phyloP scores from a whole-genome alignment of 2,888 invertebrate species.

The Cetonia aurata region DNA sequence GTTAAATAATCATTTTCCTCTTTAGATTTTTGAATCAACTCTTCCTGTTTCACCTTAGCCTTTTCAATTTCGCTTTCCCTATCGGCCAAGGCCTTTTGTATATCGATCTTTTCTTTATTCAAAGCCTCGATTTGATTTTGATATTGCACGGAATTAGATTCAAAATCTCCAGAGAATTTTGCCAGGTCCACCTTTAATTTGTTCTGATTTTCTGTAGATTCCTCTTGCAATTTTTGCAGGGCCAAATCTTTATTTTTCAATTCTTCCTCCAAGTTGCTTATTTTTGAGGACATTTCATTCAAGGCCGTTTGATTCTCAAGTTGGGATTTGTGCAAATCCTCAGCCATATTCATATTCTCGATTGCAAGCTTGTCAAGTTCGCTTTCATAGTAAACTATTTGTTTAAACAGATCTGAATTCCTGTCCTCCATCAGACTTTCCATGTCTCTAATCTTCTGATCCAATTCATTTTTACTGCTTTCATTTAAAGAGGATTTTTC shows the following conservation, averaged over 20 bases:
- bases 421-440: constrained; percentile 43
- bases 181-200: constrained; percentile 39
- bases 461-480: constrained; percentile 52
- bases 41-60: not conserved
- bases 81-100: constrained; percentile 32
- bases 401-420: not conserved
- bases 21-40: constrained; percentile 19
- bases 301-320: constrained; percentile 41
- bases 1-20: not conserved
- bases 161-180: constrained; percentile 43
- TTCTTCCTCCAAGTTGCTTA: constrained; percentile 58
- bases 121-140: constrained; percentile 44
- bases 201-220: constrained; percentile 39
- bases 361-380: constrained; percentile 42
- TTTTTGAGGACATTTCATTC: constrained; percentile 67
- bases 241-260: constrained; percentile 22
- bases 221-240: constrained; percentile 42
- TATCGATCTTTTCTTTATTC: constrained; percentile 42
- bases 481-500: constrained; percentile 68
- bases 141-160: constrained; percentile 20
- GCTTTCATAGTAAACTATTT: constrained; percentile 20
- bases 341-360: constrained; percentile 45
- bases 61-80: constrained; percentile 39
- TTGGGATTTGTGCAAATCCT: constrained; percentile 40
- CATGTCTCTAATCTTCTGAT: constrained; percentile 47